Base-by-base conservation (phyloP, 1,140 invertebrate species). In the Hetaerina americana region DNA sequence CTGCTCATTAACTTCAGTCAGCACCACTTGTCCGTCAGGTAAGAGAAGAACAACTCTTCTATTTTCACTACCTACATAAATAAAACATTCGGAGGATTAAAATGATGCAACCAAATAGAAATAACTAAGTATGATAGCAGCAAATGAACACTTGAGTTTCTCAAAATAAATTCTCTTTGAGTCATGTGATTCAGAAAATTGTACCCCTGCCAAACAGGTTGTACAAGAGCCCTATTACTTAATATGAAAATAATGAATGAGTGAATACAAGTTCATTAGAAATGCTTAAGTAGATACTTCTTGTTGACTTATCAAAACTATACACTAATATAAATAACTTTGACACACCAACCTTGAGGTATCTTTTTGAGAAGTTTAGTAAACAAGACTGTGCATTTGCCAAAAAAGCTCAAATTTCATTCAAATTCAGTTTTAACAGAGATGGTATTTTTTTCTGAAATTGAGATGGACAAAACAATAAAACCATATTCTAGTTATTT, bases 1-100 rank as follows among this genome's bases (percentile, higher is more conserved):
- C 76, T 92, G 91, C 75, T 91, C 90, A 73, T 92, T 89, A 57
- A 93, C 87, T 81, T 92, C 90, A 24, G 91, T 93, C 85, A 92
- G 90, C 83, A 92, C 92, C 69, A 92, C 83, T 77, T 89, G 92
- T 66, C 91, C 91, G 78, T 93, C 91, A 6, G 91, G 90, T 75
- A 93, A 80, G 74, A 92, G 80, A 28, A 93, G 82, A 0, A 93
- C 90, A 10, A 93, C 91, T 81, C 89, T 86, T 77, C 91, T 85
- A 6, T 90, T 91, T 26, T 90, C 91, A 78, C 89, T 90, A 92
- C 75, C 1, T 80, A 80, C 73, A 66, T n/a, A 76, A 68, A 75
- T 76, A 72, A 76, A 74, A 75, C 74, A 72, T 70, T 24, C 29
- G 5, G 5, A 31, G 25, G 0, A 70, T 70, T 29, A 73, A 29